A percentile compares a stretch with the other conserved stretches of the same genome.
Evolutionary conservation across 1,140 invertebrate species (phyloP).

Genomic region (Anastrepha obliqua): DNA sequence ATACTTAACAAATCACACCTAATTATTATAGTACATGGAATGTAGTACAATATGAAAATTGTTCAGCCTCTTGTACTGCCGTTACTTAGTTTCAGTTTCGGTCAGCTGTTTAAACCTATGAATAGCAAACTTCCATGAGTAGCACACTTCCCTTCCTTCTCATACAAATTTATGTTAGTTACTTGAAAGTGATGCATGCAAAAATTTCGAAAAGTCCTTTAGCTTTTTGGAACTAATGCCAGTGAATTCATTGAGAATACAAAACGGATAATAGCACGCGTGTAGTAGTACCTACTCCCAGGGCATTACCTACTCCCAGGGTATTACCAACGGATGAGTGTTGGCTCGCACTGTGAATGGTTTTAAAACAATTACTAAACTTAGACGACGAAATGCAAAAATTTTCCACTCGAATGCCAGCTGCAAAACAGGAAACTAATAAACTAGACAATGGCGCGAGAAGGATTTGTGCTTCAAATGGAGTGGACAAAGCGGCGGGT

Average conservation of each 20-base stretch:
- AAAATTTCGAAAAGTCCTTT: not conserved
- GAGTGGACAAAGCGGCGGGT: constrained; percentile 42
- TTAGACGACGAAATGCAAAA: constrained; percentile 26
- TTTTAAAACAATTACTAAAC: constrained; percentile 50
- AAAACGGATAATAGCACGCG: constrained; percentile 1
- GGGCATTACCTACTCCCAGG: not conserved
- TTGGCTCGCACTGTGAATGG: not conserved
- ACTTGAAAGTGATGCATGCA: constrained; percentile 24
- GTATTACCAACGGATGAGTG: constrained; percentile 2
- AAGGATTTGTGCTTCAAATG: constrained; percentile 51
- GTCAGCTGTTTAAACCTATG: constrained; percentile 2
- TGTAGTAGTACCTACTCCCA: not conserved
- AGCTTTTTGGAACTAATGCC: not conserved
- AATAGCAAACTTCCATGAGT: not conserved
- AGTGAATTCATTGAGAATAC: constrained; percentile 21
- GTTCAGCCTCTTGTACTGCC: not conserved
- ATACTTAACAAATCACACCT: too few relatives aligned
- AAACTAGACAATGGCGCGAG: constrained; percentile 44
- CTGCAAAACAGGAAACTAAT: constrained; percentile 48
- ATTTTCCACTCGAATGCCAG: constrained; percentile 40
- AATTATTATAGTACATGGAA: too few relatives aligned
- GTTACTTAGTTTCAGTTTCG: constrained; percentile 22
- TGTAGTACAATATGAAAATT: too few relatives aligned
- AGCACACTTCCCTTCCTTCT: not conserved
- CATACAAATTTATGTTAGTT: not conserved